Conservation (phyloP, 2,888 invertebrate species). For the Lomographa bimaculata region DNA sequence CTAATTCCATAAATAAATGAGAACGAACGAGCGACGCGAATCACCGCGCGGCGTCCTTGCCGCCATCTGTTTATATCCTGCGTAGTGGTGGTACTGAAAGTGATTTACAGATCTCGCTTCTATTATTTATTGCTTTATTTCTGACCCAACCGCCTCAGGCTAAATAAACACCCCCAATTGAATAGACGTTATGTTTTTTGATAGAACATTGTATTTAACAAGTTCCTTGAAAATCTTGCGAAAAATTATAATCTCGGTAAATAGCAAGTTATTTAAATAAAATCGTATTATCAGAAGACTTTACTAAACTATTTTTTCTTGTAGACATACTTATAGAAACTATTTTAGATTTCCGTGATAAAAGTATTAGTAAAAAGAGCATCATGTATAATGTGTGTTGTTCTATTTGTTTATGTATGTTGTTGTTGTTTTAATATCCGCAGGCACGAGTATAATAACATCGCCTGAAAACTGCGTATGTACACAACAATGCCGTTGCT, state of each 20-base stretch:
- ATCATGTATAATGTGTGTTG: slow-evolving; percentile 6
- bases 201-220: no score
- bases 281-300: no score
- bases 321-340: no score
- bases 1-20: slow-evolving; percentile 18
- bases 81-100: background rate
- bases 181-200: slow-evolving; percentile 1
- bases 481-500: slow-evolving; percentile 15
- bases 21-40: no score
- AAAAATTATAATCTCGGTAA: no score
- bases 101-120: slow-evolving; percentile 8
- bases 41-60: slow-evolving; percentile 5
- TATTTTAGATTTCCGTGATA: no score
- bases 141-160: background rate
- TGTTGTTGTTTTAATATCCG: slow-evolving; percentile 26
- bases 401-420: slow-evolving; percentile 37
- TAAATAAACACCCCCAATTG: slow-evolving; percentile 11
- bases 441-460: slow-evolving; percentile 35
- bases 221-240: no score
- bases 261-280: no score
- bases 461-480: slow-evolving; percentile 41
- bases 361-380: background rate
- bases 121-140: slow-evolving; percentile 11
- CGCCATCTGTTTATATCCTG: slow-evolving; percentile 2
- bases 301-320: no score